Conservation (phyloP, 2,113 vertebrate genomes). For the Motacilla alba region DNA sequence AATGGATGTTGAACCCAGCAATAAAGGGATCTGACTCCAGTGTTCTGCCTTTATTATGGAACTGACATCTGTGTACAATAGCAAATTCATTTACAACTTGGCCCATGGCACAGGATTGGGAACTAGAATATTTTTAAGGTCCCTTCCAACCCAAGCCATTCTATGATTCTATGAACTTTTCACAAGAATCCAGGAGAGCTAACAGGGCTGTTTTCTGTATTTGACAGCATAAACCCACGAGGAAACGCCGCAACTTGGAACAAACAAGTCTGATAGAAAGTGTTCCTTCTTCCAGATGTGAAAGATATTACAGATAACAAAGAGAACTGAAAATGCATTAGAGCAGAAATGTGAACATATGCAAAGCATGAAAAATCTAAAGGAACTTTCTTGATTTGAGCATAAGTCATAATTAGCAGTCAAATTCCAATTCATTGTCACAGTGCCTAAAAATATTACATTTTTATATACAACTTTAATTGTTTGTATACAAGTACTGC, state of each 20-base stretch:
- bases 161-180: background rate
- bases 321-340: background rate
- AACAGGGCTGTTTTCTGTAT: background rate
- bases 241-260: background rate
- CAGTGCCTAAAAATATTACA: background rate
- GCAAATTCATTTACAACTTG: background rate
- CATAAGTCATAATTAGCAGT: background rate
- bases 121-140: background rate
- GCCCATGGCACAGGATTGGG: background rate
- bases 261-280: background rate
- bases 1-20: background rate
- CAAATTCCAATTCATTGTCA: background rate
- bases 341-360: background rate
- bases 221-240: background rate
- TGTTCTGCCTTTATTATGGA: background rate
- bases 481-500: background rate
- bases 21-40: background rate
- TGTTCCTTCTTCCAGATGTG: background rate
- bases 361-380: background rate
- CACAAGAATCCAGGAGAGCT: background rate
- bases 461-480: background rate
- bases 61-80: background rate
- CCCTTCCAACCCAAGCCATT: background rate
- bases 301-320: background rate
- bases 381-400: background rate